These are phyloP conservation scores for Cheilosia vulpina DNA, from an alignment of 2,888 invertebrate genomes.

Conservation along the genomic window DNA sequence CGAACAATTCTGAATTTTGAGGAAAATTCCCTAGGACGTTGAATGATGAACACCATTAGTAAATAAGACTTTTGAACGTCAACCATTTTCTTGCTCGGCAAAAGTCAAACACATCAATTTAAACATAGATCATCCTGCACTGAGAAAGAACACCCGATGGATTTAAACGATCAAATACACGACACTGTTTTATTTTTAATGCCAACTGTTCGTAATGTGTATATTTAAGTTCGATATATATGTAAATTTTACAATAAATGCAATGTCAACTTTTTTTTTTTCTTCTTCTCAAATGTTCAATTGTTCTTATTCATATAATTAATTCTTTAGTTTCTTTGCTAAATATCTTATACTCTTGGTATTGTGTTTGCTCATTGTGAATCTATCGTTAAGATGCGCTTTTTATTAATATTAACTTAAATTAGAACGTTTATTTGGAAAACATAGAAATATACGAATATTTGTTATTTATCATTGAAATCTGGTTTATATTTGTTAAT, in stretches of 20 bases:
- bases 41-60: too few species aligned
- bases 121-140: too few species aligned
- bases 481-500: conserved; percentile 36
- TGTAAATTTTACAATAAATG: conserved; percentile 67
- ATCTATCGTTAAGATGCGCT: conserved; percentile 43
- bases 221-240: conserved; percentile 73
- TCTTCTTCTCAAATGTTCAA: conserved; percentile 35
- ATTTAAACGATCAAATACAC: conserved; percentile 38
- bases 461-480: conserved; percentile 27
- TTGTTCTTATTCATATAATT: conserved; percentile 18
- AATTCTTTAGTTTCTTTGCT: conserved; percentile 7
- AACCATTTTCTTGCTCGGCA: too few species aligned
- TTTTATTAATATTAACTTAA: conserved; percentile 39
- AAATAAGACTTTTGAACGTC: too few species aligned
- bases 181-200: conserved; percentile 50
- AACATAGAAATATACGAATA: conserved; percentile 73
- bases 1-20: too few species aligned
- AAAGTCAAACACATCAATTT: too few species aligned
- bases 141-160: neutral
- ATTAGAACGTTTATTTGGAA: conserved; percentile 63
- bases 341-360: conserved; percentile 5
- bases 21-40: too few species aligned
- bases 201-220: conserved; percentile 73
- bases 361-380: conserved; percentile 16
- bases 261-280: conserved; percentile 45